Evolutionary conservation across 1,140 invertebrate genomes (phyloP).

Genomic region (Drosophila equinoxialis): DNA sequence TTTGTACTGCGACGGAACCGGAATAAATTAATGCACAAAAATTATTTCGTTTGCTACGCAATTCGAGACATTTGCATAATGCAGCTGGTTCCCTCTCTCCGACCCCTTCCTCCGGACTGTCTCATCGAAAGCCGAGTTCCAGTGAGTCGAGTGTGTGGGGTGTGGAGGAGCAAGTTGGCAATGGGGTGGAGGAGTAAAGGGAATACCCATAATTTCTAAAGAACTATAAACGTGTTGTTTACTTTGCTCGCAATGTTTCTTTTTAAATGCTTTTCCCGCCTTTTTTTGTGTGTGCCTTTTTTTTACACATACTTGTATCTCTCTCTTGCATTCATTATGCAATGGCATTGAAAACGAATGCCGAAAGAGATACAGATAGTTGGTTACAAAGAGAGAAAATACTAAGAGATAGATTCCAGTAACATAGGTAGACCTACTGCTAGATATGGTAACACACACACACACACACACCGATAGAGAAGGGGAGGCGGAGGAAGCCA

Average conservation of each 20-base stretch:
- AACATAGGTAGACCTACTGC: background rate
- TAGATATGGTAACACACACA: background rate
- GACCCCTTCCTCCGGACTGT: too few species aligned
- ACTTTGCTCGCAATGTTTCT: slow-evolving; percentile 46
- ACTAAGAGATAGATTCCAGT: slow-evolving; percentile 22
- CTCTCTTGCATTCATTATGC: slow-evolving; percentile 61
- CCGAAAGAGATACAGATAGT: background rate
- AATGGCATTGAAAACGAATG: slow-evolving; percentile 62
- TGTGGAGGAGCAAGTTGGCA: background rate
- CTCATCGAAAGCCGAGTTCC: slow-evolving; percentile 20
- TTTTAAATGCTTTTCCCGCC: slow-evolving; percentile 54
- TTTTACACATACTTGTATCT: slow-evolving; percentile 22
- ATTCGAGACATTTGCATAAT: slow-evolving; percentile 67
- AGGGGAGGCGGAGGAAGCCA: background rate
- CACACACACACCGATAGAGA: background rate
- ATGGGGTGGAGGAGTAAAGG: background rate
- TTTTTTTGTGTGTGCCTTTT: slow-evolving; percentile 40
- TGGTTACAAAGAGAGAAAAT: slow-evolving; percentile 15
- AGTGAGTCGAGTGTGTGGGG: background rate
- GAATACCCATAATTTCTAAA: slow-evolving; percentile 36
- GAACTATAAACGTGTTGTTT: slow-evolving; percentile 71
- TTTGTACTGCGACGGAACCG: slow-evolving; percentile 58
- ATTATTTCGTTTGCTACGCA: slow-evolving; percentile 69
- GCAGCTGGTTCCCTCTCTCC: slow-evolving; percentile 43
- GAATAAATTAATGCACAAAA: slow-evolving; percentile 69